Conservation (phyloP, 2,888 invertebrate species). For the Andrena hattorfiana region DNA sequence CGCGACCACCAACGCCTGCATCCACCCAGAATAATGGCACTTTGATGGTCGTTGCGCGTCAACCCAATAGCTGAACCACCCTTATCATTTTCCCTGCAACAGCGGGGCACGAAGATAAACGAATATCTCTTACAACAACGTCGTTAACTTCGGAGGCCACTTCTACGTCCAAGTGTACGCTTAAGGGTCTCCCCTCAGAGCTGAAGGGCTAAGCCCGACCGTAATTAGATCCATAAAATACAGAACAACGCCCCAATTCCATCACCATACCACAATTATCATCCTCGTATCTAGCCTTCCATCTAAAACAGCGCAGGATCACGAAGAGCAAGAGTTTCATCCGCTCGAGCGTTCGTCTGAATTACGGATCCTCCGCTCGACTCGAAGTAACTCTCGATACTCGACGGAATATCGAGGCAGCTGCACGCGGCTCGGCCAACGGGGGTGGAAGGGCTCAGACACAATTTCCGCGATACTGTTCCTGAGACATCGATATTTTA, state of each 20-base stretch:
- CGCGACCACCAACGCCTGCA: not conserved
- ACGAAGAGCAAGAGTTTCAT: not conserved
- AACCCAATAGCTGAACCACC: not conserved
- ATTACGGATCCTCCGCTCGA: not conserved
- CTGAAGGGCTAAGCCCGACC: not conserved
- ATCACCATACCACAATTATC: not conserved
- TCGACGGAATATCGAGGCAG: not conserved
- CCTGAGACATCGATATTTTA: not conserved
- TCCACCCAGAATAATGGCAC: slow-evolving; percentile 23
- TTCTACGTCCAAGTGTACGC: slow-evolving; percentile 28
- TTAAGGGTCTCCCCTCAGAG: slow-evolving; percentile 21
- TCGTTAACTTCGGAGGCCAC: slow-evolving; percentile 39
- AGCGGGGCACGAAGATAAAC: slow-evolving; percentile 25
- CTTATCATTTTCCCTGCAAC: slow-evolving; percentile 22
- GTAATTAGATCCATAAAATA: slow-evolving; percentile 33
- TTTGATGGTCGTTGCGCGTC: slow-evolving; percentile 19
- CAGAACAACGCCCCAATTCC: slow-evolving; percentile 13
- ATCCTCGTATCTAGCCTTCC: too few relatives aligned
- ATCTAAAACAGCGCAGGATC: too few relatives aligned
- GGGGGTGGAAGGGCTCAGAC: not conserved
- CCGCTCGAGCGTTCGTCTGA: not conserved
- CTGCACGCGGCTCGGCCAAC: too few relatives aligned
- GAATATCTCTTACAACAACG: slow-evolving; percentile 31
- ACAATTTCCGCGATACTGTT: not conserved
- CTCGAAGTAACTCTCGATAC: not conserved